A percentile compares a stretch with the other conserved stretches of the same genome.
phyloP scores from a whole-genome alignment of 1,140 invertebrate genomes.

The Grapholita molesta region DNA sequence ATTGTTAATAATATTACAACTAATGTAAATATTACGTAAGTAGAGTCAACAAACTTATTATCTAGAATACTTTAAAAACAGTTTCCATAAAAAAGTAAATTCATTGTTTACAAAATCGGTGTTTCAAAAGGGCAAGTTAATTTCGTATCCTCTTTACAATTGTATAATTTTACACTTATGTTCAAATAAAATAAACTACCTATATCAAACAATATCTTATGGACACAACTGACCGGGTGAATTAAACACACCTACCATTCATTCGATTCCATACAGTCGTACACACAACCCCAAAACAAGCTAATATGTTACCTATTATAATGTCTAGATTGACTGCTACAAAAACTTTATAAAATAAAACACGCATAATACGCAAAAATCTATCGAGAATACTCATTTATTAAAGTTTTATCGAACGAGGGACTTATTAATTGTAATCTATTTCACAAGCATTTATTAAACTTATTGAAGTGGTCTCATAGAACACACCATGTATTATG shows the following conservation, averaged over 20 bases:
- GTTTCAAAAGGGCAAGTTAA: constrained; percentile 27
- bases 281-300: background rate
- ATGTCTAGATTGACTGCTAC: background rate
- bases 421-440: background rate
- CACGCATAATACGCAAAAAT: background rate
- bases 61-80: constrained; percentile 44
- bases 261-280: background rate
- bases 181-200: background rate
- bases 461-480: too few species aligned
- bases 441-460: background rate
- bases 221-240: background rate
- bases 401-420: background rate
- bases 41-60: constrained; percentile 39
- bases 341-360: background rate
- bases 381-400: background rate
- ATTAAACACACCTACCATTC: background rate
- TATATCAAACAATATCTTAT: background rate
- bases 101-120: constrained; percentile 24
- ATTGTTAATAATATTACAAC: constrained; percentile 21
- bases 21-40: constrained; percentile 30
- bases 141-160: background rate
- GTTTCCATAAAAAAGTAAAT: constrained; percentile 32
- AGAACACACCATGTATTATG: too few species aligned
- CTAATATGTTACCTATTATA: background rate
- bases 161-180: background rate